Evolutionary conservation across 2,797 vertebrate species (phyloP).

Genomic region (Eleutherodactylus coqui): DNA sequence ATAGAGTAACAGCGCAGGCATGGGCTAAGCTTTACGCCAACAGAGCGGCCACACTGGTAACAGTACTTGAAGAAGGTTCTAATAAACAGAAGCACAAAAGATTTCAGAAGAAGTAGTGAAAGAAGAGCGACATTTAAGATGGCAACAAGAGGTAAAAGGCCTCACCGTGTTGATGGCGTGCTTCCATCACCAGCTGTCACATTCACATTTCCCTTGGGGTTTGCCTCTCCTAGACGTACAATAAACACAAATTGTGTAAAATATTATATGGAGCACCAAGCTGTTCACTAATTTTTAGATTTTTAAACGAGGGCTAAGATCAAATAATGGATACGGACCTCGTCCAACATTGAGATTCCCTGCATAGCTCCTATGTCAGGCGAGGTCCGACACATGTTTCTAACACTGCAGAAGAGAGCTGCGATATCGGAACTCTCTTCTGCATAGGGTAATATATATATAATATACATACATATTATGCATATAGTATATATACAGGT

Average conservation of each 20-base stretch:
- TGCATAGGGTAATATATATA: too few species aligned
- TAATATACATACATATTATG: too few species aligned
- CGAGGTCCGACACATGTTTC: too few species aligned
- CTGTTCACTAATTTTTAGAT: not conserved
- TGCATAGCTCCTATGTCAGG: too few species aligned
- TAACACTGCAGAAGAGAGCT: too few species aligned
- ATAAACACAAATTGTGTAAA: not conserved
- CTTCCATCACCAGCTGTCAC: not conserved
- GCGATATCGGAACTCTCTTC: too few species aligned
- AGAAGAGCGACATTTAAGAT: not conserved
- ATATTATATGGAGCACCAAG: not conserved
- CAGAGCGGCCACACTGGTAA: slow-evolving; percentile 82
- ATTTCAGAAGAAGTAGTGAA: not conserved
- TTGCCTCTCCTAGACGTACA: slow-evolving; percentile 8
- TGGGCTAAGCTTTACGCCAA: slow-evolving; percentile 72
- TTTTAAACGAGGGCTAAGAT: too few species aligned
- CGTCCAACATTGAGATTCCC: too few species aligned
- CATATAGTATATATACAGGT: too few species aligned
- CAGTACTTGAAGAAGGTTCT: slow-evolving; percentile 79
- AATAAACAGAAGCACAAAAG: slow-evolving; percentile 65
- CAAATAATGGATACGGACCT: too few species aligned
- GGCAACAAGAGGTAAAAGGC: not conserved
- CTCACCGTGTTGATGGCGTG: slow-evolving; percentile 34
- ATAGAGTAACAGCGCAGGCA: slow-evolving; percentile 79
- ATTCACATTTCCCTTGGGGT: not conserved